phyloP scores from a whole-genome alignment of 2,113 vertebrate species.

The Toxotes jaculatrix region DNA sequence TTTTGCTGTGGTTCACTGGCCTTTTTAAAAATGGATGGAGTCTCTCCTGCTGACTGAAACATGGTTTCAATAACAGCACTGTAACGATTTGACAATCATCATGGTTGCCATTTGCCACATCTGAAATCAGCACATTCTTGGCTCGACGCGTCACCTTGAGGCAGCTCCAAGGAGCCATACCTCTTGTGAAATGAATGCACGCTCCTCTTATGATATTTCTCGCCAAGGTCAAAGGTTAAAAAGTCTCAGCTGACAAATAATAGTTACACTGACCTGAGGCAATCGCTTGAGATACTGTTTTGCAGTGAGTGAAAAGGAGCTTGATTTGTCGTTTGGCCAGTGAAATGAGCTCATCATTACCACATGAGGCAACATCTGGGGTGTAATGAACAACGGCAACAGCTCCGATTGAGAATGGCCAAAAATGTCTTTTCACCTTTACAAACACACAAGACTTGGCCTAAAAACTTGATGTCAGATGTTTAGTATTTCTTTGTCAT shows the following conservation, averaged over 20 bases:
- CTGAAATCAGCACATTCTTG: slow-evolving; percentile 79
- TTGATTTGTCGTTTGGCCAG: slow-evolving; percentile 65
- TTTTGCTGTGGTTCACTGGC: slow-evolving; percentile 66
- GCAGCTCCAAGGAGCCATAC: slow-evolving; percentile 58
- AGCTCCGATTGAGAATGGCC: slow-evolving; percentile 28
- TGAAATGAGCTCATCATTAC: slow-evolving; percentile 70
- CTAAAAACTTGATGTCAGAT: background rate
- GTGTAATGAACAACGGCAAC: slow-evolving; percentile 58
- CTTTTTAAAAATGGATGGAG: slow-evolving; percentile 40
- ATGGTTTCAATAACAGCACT: slow-evolving; percentile 81
- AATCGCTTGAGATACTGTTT: slow-evolving; percentile 48
- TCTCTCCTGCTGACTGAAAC: slow-evolving; percentile 72
- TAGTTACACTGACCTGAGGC: slow-evolving; percentile 45
- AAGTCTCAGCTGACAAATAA: slow-evolving; percentile 68
- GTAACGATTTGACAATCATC: slow-evolving; percentile 76
- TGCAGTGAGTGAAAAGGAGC: slow-evolving; percentile 46
- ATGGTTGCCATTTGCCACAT: slow-evolving; percentile 77
- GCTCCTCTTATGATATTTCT: slow-evolving; percentile 41
- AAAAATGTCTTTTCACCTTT: slow-evolving; percentile 30
- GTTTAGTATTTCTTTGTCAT: background rate
- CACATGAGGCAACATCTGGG: slow-evolving; percentile 72
- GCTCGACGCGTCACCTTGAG: slow-evolving; percentile 67
- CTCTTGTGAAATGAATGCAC: slow-evolving; percentile 60
- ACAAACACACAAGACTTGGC: background rate
- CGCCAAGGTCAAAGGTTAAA: slow-evolving; percentile 68